Evolutionary conservation across 2,113 vertebrate genomes (phyloP).

Genomic region (Protobothrops flavoviridis): DNA sequence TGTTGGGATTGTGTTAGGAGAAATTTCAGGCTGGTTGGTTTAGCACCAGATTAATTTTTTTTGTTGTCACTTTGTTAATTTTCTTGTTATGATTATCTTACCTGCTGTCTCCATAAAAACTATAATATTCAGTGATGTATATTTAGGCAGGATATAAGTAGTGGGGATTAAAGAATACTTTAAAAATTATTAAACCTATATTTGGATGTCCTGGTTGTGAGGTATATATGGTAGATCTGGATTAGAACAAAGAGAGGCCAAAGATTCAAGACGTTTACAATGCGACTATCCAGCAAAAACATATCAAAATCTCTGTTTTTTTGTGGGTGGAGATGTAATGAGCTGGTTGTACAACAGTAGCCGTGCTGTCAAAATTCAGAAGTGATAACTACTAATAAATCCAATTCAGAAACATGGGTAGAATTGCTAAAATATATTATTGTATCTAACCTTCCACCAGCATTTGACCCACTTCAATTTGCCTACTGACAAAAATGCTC

Average conservation of each 20-base stretch:
- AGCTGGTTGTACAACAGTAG: neutral
- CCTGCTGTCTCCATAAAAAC: neutral
- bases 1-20: neutral
- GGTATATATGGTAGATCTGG: neutral
- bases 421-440: neutral
- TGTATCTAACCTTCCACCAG: too few species aligned
- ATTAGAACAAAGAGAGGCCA: neutral
- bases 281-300: neutral
- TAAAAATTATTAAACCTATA: neutral
- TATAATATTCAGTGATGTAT: neutral
- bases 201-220: neutral
- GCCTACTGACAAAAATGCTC: too few species aligned
- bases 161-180: constrained; percentile 1
- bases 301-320: neutral
- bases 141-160: rapidly evolving
- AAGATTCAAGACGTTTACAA: neutral
- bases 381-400: neutral
- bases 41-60: neutral
- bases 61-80: neutral
- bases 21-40: neutral
- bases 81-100: neutral
- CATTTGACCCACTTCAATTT: too few species aligned
- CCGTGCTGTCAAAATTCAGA: neutral
- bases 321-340: neutral
- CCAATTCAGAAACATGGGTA: neutral